These are phyloP conservation scores for Selene dorsalis DNA, from an alignment of 2,797 vertebrate genomes.

Conservation along the genomic window DNA sequence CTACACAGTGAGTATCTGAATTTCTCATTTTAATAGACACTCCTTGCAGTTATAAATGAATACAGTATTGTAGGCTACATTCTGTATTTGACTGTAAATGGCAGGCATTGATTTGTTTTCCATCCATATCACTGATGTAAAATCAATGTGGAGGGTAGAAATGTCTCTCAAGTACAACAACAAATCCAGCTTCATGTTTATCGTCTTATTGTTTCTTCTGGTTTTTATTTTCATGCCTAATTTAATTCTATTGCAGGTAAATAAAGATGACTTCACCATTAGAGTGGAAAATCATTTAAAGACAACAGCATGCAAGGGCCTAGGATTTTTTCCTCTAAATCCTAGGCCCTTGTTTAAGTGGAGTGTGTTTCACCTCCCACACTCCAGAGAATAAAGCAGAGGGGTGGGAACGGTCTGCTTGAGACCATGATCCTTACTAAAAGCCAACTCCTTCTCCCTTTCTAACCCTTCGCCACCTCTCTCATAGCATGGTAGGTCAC, in stretches of 20 bases:
- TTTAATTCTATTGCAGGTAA: slow-evolving; percentile 19
- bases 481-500: slow-evolving; percentile 21
- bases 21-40: not conserved
- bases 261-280: slow-evolving; percentile 8
- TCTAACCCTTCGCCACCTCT: slow-evolving; percentile 16
- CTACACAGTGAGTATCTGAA: slow-evolving; percentile 1
- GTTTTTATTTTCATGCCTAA: slow-evolving; percentile 13
- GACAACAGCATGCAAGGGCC: not conserved
- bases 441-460: slow-evolving; percentile 35
- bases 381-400: slow-evolving; percentile 9
- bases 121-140: slow-evolving; percentile 24
- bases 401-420: slow-evolving; percentile 22
- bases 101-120: slow-evolving; percentile 24
- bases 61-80: not conserved
- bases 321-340: slow-evolving; percentile 7
- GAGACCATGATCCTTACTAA: slow-evolving; percentile 39
- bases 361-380: slow-evolving; percentile 27
- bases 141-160: slow-evolving; percentile 25
- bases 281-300: slow-evolving; percentile 18
- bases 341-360: slow-evolving; percentile 35
- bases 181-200: not conserved
- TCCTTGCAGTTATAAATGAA: slow-evolving; percentile 6
- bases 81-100: slow-evolving; percentile 6
- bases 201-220: not conserved
- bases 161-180: slow-evolving; percentile 17